phyloP scores from a whole-genome alignment of 2,113 vertebrate genomes.

The Syngnathus typhle region DNA sequence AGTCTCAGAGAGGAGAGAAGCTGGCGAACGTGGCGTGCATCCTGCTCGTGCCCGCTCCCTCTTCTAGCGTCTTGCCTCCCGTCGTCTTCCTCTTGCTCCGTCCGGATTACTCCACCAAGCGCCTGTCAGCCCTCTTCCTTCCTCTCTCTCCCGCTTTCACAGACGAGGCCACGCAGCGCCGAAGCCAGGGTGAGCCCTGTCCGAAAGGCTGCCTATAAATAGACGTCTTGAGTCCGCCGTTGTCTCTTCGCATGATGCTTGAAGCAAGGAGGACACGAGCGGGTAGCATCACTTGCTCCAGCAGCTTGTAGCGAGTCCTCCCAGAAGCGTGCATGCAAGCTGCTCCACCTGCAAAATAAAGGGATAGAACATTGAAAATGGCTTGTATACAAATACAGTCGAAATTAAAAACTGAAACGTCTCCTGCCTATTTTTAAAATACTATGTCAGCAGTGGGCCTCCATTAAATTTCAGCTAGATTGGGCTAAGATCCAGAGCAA shows the following conservation, averaged over 20 bases:
- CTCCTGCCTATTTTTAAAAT: too few species aligned
- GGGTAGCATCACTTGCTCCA: slow-evolving; percentile 29
- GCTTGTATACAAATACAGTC: neutral
- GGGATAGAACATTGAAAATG: neutral
- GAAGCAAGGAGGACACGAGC: slow-evolving; percentile 39
- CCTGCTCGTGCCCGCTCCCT: slow-evolving; percentile 30
- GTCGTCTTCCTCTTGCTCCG: slow-evolving; percentile 38
- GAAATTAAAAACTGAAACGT: too few species aligned
- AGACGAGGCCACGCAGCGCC: slow-evolving; percentile 18
- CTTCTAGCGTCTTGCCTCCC: slow-evolving; percentile 31
- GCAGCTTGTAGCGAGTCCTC: slow-evolving; percentile 4
- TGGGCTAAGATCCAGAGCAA: too few species aligned
- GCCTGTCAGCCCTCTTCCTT: slow-evolving; percentile 26
- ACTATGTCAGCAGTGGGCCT: too few species aligned
- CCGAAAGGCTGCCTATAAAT: slow-evolving; percentile 60
- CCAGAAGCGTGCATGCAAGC: neutral
- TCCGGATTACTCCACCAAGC: slow-evolving; percentile 45
- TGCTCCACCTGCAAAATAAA: neutral
- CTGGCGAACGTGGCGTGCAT: slow-evolving; percentile 26
- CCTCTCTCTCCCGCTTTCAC: slow-evolving; percentile 25
- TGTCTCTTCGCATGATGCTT: slow-evolving; percentile 60
- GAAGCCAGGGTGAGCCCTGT: slow-evolving; percentile 58
- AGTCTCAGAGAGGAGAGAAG: slow-evolving; percentile 17
- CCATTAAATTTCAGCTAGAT: too few species aligned
- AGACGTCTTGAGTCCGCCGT: slow-evolving; percentile 57